phyloP scores from a whole-genome alignment of 2,113 vertebrate genomes.

The Podocnemis expansa region DNA sequence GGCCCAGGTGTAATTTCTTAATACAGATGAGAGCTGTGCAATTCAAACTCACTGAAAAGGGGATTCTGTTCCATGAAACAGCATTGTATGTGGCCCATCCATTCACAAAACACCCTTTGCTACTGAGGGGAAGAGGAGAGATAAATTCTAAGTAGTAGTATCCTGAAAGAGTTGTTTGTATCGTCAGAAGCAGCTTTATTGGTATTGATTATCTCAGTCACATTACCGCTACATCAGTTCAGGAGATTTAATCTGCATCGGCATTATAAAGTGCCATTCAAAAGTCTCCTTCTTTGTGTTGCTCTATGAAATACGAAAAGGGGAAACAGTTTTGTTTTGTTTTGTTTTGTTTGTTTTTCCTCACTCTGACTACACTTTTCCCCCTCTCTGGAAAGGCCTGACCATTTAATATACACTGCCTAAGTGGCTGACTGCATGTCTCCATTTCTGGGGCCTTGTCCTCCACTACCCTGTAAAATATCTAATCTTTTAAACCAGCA shows the following conservation, averaged over 20 bases:
- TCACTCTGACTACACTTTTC: neutral
- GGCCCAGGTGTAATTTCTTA: constrained; percentile 8
- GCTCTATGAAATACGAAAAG: neutral
- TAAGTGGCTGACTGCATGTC: neutral
- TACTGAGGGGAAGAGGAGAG: neutral
- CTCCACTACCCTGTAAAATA: neutral
- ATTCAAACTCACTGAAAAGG: neutral
- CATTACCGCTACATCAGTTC: neutral
- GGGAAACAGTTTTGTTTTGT: neutral
- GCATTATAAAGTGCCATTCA: neutral
- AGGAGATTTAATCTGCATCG: neutral
- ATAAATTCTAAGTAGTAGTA: neutral
- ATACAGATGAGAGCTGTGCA: neutral
- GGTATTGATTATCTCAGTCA: neutral
- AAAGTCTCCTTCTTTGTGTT: neutral
- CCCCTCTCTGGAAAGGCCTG: neutral
- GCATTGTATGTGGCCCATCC: neutral
- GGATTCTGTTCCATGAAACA: constrained; percentile 13
- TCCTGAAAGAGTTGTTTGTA: neutral
- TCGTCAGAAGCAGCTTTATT: neutral
- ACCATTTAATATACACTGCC: neutral
- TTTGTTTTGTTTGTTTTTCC: too few species aligned
- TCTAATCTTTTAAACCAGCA: neutral
- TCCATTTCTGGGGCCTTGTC: neutral
- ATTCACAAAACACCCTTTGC: constrained; percentile 3